These are phyloP conservation scores for Salticus scenicus DNA, from an alignment of 2,888 invertebrate genomes.

Conservation along the genomic window DNA sequence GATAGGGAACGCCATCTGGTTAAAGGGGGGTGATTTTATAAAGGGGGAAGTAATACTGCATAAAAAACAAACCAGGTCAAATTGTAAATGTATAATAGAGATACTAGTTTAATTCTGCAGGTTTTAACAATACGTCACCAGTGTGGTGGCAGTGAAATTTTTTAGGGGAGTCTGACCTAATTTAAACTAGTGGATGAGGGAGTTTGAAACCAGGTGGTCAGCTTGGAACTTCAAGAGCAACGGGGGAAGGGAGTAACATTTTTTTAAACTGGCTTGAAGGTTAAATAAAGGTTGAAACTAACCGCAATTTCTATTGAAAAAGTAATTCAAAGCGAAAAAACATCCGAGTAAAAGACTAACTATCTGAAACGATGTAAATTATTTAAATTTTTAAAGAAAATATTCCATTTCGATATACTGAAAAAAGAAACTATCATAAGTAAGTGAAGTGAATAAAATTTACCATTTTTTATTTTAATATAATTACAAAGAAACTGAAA, in stretches of 20 bases:
- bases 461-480: too few relatives aligned
- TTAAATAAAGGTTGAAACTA: constrained; percentile 42
- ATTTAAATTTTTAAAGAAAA: too few relatives aligned
- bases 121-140: constrained; percentile 42
- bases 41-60: background rate
- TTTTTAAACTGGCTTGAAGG: constrained; percentile 41
- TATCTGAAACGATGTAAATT: too few relatives aligned
- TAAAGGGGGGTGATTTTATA: background rate
- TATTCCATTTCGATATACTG: too few relatives aligned
- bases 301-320: constrained; percentile 7
- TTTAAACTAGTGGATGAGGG: constrained; percentile 28
- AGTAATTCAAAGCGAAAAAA: too few relatives aligned
- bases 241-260: constrained; percentile 10
- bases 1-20: constrained; percentile 23
- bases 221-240: constrained; percentile 58
- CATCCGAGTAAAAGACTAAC: too few relatives aligned
- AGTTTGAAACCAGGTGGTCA: constrained; percentile 59
- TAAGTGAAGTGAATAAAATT: too few relatives aligned
- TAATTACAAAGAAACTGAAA: too few relatives aligned
- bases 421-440: too few relatives aligned
- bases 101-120: constrained; percentile 52
- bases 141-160: constrained; percentile 57
- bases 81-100: constrained; percentile 25
- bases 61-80: constrained; percentile 64
- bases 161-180: constrained; percentile 47